Percentiles rank a stretch among this genome's conserved stretches.
Evolutionary conservation across 2,888 invertebrate species (phyloP).

Genomic region (Antheraea assamensis): DNA sequence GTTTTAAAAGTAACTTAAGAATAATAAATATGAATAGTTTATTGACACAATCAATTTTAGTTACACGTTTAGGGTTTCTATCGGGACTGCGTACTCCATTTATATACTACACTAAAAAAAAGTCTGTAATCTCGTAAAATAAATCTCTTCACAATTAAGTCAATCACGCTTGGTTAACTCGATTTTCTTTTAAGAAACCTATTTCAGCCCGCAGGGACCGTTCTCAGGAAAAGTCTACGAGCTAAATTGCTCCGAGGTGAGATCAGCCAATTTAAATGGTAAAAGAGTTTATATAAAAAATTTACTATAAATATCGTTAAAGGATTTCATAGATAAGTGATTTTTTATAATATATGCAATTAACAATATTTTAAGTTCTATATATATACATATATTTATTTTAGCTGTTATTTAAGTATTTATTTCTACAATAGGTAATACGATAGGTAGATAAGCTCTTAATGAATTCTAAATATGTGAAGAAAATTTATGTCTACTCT

Average conservation of each 20-base stretch:
- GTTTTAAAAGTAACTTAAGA: not conserved
- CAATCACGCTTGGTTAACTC: constrained; percentile 75
- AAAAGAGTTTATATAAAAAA: constrained; percentile 69
- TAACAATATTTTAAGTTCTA: no score
- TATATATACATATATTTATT: no score
- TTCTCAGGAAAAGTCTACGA: constrained; percentile 54
- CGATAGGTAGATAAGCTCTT: no score
- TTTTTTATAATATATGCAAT: not conserved
- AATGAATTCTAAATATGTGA: not conserved
- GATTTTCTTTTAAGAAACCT: constrained; percentile 75
- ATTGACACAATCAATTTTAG: not conserved
- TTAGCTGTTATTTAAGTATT: not conserved
- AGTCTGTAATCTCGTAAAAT: constrained; percentile 54
- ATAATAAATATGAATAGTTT: not conserved
- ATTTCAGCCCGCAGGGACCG: constrained; percentile 73
- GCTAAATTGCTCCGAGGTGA: constrained; percentile 69
- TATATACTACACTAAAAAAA: constrained; percentile 28
- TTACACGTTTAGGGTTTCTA: no score
- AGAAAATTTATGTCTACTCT: not conserved
- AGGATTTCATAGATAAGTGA: not conserved
- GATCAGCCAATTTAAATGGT: constrained; percentile 75
- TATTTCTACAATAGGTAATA: not conserved
- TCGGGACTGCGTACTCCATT: not conserved
- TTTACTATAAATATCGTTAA: constrained; percentile 53
- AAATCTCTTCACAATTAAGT: constrained; percentile 68